Evolutionary conservation across 2,113 vertebrate genomes (phyloP), one percentile per base, ranked within the genome.

Genomic region (Illadopsis cleaveri): DNA sequence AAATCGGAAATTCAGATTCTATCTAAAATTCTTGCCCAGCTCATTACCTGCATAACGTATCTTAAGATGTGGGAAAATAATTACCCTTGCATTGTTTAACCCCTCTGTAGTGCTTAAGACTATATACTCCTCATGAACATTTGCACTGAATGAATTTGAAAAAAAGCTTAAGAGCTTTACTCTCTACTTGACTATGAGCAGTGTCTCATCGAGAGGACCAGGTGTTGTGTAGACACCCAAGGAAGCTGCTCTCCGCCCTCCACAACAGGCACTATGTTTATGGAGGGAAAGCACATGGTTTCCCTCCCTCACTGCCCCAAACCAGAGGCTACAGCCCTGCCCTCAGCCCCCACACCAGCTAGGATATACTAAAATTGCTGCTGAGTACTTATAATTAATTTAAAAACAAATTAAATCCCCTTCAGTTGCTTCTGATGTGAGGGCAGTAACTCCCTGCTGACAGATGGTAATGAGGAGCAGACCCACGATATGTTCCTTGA

Each of bases 361-460:
- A 53, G 40, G 61, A 47, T 40, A 51, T 11, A 51, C 17, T 70
- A 71, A 89, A 54, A 68, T 38, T 62, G 53, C 77, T 68, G 56
- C 73, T 8, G 72, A 82, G 47, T 30, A 35, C 65, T 91, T 82
- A 75, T 11, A 86, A 87, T 70, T 95, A 7, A 54, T 93, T 94
- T 91, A 77, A 64, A 93, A 96, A 38, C 84, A 75, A 71, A 91
- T 91, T 58, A 84, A 89, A 51, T 84, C 72, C 57, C 69, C 65
- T 82, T 62, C 42, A 78, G 84, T 68, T 75, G 11, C 68, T 72
- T 72, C 3, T 22, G 54, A 53, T 13, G 42, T 61, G 50, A 86
- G 68, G 89, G 82, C 93, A 89, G 89, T 72, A 77, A 64, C 45
- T 90, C 70, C 66, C 40, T 53, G 69, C 56, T 93, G 91, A 84